Conservation (phyloP, 2,888 invertebrate genomes). For the Acanthopleura granulata region DNA sequence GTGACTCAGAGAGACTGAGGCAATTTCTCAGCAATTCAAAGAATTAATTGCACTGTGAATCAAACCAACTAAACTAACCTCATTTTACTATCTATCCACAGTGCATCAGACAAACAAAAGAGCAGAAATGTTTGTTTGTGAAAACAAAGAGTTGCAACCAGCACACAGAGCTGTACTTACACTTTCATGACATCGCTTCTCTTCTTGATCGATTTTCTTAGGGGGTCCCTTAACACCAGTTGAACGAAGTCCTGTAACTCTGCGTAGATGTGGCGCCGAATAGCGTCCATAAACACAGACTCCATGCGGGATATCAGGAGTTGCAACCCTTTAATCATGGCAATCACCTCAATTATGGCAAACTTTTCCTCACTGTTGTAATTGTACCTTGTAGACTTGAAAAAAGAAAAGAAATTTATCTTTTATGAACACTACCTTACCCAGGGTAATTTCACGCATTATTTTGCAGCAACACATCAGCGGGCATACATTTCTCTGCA, state of each 20-base stretch:
- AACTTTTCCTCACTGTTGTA: constrained; percentile 98
- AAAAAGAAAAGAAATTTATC: not conserved
- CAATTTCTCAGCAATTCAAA: too few relatives aligned
- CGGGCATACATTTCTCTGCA: too few relatives aligned
- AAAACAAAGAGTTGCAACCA: too few relatives aligned
- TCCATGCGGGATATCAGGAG: constrained; percentile 94
- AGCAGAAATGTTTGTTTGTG: too few relatives aligned
- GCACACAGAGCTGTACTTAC: constrained; percentile 38
- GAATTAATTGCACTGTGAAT: too few relatives aligned
- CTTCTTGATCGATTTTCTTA: constrained; percentile 96
- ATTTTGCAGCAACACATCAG: too few relatives aligned
- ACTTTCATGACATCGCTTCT: constrained; percentile 90
- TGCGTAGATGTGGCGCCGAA: constrained; percentile 91
- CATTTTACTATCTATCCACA: too few relatives aligned
- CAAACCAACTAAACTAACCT: too few relatives aligned
- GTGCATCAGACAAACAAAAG: too few relatives aligned
- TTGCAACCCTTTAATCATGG: constrained; percentile 99
- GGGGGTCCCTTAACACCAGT: constrained; percentile 86
- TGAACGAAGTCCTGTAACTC: constrained; percentile 98
- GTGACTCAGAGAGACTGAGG: too few relatives aligned
- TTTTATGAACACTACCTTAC: too few relatives aligned
- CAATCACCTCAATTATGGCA: constrained; percentile 97
- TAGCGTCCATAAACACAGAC: constrained; percentile 93
- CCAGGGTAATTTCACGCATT: too few relatives aligned
- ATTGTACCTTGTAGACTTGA: constrained; percentile 95